A percentile compares a stretch with the other conserved stretches of the same genome.
phyloP scores from a whole-genome alignment of 2,797 vertebrate genomes.

The Leucoraja ocellata region DNA sequence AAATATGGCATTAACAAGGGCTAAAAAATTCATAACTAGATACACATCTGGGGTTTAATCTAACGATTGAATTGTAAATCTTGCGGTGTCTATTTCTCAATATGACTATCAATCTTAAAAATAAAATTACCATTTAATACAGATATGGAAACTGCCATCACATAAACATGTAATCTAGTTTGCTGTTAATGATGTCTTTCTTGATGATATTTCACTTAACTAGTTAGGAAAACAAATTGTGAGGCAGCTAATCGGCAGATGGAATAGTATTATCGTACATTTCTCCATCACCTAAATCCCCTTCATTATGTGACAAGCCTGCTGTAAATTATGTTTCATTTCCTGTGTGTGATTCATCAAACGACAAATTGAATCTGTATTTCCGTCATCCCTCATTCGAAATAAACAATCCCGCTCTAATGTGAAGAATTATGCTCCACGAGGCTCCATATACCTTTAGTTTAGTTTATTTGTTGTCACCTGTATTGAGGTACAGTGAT shows the following conservation, averaged over 20 bases:
- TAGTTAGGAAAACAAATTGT: not conserved
- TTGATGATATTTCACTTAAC: not conserved
- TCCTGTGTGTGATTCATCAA: constrained; percentile 15
- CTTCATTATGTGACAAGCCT: not conserved
- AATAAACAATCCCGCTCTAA: not conserved
- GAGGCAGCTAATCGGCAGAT: not conserved
- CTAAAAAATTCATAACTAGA: not conserved
- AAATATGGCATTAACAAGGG: not conserved
- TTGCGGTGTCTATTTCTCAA: not conserved
- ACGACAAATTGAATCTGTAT: not conserved
- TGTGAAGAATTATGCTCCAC: constrained; percentile 4
- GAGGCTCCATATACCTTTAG: not conserved
- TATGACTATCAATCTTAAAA: not conserved
- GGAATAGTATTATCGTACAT: not conserved
- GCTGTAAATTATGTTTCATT: constrained; percentile 8
- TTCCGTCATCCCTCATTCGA: not conserved
- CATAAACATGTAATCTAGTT: not conserved
- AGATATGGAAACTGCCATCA: not conserved
- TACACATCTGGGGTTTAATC: not conserved
- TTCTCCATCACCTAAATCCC: not conserved
- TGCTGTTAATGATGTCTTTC: not conserved
- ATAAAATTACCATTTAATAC: not conserved
- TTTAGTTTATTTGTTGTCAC: no score
- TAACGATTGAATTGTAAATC: not conserved
- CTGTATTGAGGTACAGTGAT: no score